Base-by-base conservation (phyloP, 2,888 invertebrate genomes). In the Branchinecta sandiegonensis region DNA sequence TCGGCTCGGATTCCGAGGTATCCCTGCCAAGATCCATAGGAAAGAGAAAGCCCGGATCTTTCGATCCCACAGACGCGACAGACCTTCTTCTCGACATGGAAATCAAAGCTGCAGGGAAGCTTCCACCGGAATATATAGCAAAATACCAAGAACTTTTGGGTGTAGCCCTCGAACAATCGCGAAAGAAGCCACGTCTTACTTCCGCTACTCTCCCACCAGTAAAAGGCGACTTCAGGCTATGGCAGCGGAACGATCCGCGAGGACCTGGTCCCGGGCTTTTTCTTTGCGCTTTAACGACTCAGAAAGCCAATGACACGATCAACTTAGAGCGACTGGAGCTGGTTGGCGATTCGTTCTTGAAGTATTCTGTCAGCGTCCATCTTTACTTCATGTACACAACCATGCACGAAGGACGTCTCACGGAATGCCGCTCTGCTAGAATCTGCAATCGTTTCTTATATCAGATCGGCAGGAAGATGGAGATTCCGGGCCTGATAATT, bases 381-480 rank as follows among this genome's bases (percentile, higher is more conserved):
- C 79, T 93, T 23, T 88, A 83, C 75, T 83, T 86, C 72, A 80
- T 81, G 69, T 90, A 86, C 76, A 83, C 86, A 0, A n/a, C 48
- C 10, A 82, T 83, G 64, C 84, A 86, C 73, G 94, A 94, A 78
- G 94, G 94, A 0, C 83, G 84, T 71, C 80, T 93, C 47, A 90
- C 90, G 0, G 81, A 82, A 69, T 79, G 91, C 13, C 87, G 94
- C 74, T 79, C 84, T 1, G 79, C 82, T 72, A 75, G 89, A 5
- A 83, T 92, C 46, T 90, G 90, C 66, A 94, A 94, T 78, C 85
- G 87, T 70, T 93, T 95, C 78, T 80, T 99, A 37, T 89, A 85
- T 76, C 88, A 89, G 75, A 85, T 89, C 46, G 93, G 81, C 79
- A 78, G 78, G 70, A 74, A 74, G 68, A 79, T 79, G 68, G 80